These are phyloP conservation scores for Helicoverpa zea DNA, from an alignment of 1,140 invertebrate genomes.

Conservation along the genomic window DNA sequence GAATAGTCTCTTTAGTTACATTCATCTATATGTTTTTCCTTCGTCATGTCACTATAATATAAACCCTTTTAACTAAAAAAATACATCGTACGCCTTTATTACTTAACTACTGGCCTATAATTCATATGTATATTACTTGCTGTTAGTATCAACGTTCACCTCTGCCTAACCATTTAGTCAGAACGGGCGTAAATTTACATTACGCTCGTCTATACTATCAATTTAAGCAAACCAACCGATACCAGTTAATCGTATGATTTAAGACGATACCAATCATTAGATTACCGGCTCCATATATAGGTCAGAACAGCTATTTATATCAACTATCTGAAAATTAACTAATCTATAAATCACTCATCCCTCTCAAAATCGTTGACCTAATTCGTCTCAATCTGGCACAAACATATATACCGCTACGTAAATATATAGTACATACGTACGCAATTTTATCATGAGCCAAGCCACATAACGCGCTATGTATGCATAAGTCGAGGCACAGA, in stretches of 20 bases:
- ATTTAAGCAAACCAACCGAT: background rate
- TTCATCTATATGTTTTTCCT: background rate
- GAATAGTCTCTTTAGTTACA: background rate
- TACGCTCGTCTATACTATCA: background rate
- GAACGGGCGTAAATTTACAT: too few relatives aligned
- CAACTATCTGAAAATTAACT: conserved; percentile 29
- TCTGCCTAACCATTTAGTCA: too few relatives aligned
- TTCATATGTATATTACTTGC: too few relatives aligned
- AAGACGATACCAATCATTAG: conserved; percentile 6
- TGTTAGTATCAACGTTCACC: too few relatives aligned
- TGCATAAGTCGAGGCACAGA: conserved; percentile 49
- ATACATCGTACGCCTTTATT: too few relatives aligned
- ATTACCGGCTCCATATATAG: conserved; percentile 24
- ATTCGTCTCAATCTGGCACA: conserved; percentile 27
- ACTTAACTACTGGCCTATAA: too few relatives aligned
- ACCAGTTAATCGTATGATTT: conserved; percentile 10
- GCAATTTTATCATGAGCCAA: conserved; percentile 36
- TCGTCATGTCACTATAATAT: too few relatives aligned
- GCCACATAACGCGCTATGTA: conserved; percentile 25
- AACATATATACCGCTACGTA: conserved; percentile 1
- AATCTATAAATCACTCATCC: conserved; percentile 24
- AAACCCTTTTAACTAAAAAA: too few relatives aligned
- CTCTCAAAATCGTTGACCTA: conserved; percentile 24
- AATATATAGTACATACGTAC: background rate
- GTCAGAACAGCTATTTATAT: conserved; percentile 21